A percentile compares a stretch with the other conserved stretches of the same genome.
Conservation (phyloP, 1,140 invertebrate species). For the Eupristina koningsbergeri region DNA sequence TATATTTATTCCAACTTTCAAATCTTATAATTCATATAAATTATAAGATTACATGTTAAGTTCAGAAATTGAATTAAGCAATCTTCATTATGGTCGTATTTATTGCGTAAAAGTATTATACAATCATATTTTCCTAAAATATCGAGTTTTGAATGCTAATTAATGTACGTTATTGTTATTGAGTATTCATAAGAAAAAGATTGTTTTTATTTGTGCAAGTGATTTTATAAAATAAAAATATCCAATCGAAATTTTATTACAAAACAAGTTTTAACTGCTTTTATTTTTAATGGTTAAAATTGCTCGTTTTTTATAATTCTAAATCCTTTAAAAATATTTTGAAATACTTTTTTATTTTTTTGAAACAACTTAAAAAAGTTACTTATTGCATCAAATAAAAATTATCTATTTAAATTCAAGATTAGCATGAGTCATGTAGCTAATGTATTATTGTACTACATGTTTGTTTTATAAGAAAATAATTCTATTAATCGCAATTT, state of each 20-base stretch:
- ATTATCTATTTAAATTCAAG: not conserved
- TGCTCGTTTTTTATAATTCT: not conserved
- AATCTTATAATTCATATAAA: conserved; percentile 15
- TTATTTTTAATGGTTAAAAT: not conserved
- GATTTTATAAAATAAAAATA: no score
- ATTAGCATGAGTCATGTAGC: not conserved
- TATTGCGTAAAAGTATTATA: not conserved
- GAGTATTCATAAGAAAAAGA: not conserved
- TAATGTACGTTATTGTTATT: not conserved
- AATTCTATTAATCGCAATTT: conserved; percentile 12
- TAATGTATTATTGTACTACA: conserved; percentile 34
- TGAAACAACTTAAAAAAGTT: no score
- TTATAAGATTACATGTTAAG: conserved; percentile 1
- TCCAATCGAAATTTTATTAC: not conserved
- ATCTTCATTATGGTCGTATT: not conserved
- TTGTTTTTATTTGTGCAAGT: not conserved
- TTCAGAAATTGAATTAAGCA: conserved; percentile 13
- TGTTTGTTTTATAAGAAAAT: not conserved
- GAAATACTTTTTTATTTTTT: no score
- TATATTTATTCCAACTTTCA: not conserved
- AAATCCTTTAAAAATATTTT: not conserved
- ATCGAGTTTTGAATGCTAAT: conserved; percentile 25
- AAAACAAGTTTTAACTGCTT: not conserved
- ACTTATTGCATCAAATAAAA: no score
- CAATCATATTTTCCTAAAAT: not conserved